Percentiles rank a stretch among this genome's conserved stretches.
Conservation (phyloP, 1,140 invertebrate species). For the Tenebrio molitor region DNA sequence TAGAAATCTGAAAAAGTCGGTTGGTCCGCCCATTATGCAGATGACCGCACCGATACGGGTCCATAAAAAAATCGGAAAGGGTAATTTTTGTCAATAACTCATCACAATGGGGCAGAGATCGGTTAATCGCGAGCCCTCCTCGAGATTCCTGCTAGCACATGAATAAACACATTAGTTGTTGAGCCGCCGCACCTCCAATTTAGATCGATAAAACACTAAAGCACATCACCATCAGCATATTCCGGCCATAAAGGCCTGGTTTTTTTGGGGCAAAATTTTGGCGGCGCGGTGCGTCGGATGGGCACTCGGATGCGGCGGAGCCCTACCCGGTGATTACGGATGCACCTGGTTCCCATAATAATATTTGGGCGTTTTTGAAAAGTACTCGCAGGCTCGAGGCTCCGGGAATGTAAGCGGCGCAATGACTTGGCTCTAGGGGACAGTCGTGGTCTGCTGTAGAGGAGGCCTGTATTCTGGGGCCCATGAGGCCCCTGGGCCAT, state of each 20-base stretch:
- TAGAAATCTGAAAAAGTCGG: no score
- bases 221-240: conserved; percentile 40
- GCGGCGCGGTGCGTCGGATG: neutral
- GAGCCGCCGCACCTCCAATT: conserved; percentile 11
- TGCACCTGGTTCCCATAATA: conserved; percentile 34
- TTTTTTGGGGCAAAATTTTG: neutral
- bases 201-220: conserved; percentile 29
- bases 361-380: conserved; percentile 39
- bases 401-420: conserved; percentile 46
- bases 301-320: neutral
- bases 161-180: conserved; percentile 23
- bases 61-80: neutral
- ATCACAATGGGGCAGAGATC: neutral
- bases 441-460: conserved; percentile 60
- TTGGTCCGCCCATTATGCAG: conserved; percentile 19
- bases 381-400: conserved; percentile 18
- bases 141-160: neutral
- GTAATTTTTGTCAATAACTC: conserved; percentile 29
- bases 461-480: conserved; percentile 57
- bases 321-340: neutral
- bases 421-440: conserved; percentile 61
- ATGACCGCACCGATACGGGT: neutral
- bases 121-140: neutral
- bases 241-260: neutral
- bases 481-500: conserved; percentile 60